Base-by-base conservation (phyloP, 2,888 invertebrate genomes). In the Stenichneumon culpator region DNA sequence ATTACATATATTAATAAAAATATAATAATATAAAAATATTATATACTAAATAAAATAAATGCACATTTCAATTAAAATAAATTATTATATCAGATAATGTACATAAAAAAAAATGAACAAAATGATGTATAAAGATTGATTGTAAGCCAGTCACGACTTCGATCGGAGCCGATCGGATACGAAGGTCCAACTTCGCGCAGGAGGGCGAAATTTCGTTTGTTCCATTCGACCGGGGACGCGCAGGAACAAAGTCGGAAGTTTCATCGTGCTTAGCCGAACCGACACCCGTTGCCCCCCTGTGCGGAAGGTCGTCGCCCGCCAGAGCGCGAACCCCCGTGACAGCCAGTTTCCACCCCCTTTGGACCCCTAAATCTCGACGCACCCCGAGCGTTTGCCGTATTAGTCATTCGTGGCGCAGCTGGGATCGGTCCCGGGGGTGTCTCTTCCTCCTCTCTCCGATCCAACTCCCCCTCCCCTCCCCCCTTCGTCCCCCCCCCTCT, bases 331-430 rank as follows among this genome's bases (percentile, higher is more conserved):
- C 79, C 82, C 82, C 82, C 75, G 77, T 81, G 86, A 83, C 83
- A 80, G 86, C 81, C 70, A 79, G 67, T 83, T 86, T 86, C 70
- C 78, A 86, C 68, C 80, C 84, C 39, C 79, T 47, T 75, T 67
- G 54, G 78, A 50, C 77, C 88, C 91, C 89, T 88, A 90, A 90
- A 91, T 91, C 90, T 89, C 88, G 74, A 88, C 89, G 89, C 90
- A 91, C 91, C 90, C 91, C 90, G 91, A 88, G 83, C 83, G 87
- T 86, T 87, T 88, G 89, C 87, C 88, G 92, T 91, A 92, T 92
- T 92, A 92, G 92, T 92, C 92, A 92, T 90, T 91, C 92, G 88
- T 83, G 79, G 89, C 91, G 88, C 91, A 91, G 90, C 90, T 91
- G 91, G 90, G 89, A 89, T 87, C 87, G 84, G 87, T 88, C 88